phyloP scores from a whole-genome alignment of 1,140 invertebrate genomes.

The Drosophila insularis region DNA sequence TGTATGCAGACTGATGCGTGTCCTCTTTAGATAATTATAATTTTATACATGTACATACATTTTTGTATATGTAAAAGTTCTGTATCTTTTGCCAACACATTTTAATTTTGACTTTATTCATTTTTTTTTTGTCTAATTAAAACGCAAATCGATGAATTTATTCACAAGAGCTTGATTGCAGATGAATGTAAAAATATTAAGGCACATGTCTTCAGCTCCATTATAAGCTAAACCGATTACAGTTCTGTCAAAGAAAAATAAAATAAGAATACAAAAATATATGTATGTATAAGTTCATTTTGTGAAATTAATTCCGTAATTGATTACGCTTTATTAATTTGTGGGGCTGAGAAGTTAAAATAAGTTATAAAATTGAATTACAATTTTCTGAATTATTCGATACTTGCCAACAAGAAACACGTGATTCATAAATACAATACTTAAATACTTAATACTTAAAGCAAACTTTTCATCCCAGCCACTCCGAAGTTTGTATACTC shows the following conservation, averaged over 20 bases:
- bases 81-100: not conserved
- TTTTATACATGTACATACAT: conserved; percentile 1
- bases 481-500: no score
- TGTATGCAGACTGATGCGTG: conserved; percentile 66
- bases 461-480: no score
- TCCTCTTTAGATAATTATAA: not conserved
- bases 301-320: no score
- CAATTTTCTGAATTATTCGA: no score
- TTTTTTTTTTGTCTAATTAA: not conserved
- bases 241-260: not conserved
- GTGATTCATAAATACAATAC: no score
- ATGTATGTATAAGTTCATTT: no score
- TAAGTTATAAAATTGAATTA: no score
- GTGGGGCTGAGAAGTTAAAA: no score
- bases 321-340: no score
- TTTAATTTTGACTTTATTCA: not conserved
- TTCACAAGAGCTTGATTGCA: not conserved
- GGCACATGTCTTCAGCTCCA: not conserved
- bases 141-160: conserved; percentile 5
- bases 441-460: no score
- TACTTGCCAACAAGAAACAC: no score
- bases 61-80: conserved; percentile 3
- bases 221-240: not conserved
- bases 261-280: not conserved
- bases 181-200: not conserved